Evolutionary conservation across 2,888 invertebrate species (phyloP), one percentile per base, ranked within the genome.

Genomic region (Diarsia rubi): DNA sequence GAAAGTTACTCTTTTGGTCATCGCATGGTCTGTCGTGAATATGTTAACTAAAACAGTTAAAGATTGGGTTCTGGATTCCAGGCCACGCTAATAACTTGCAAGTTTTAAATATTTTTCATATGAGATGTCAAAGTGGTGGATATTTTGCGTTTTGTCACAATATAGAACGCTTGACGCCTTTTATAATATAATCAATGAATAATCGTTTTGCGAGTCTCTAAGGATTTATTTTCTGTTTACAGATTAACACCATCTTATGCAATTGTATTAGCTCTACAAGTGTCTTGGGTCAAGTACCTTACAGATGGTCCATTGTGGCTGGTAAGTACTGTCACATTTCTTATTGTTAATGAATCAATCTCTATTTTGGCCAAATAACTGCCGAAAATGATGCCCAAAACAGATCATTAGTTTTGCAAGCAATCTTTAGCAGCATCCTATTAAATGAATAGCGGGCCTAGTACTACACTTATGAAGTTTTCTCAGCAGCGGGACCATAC

Each of bases 221-320:
- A 3, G 12, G 19, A 24, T n/a, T 12, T 47, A 14, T 75, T 75
- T 24, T 47, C 6, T 74, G 5, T 49, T 9, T 42, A n/a, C 86
- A 92, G 92, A 67, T 73, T 92, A 16, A 89, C 89, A 2, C 91
- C 91, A 24, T 27, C 86, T 0, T 91, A 90, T 54, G 88, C 88
- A 0, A 14, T 91, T 0, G 69, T 89, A 1, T 70, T 92, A 5
- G 89, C 85, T 14, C 44, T 90, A 45, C 85, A 81, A 3, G 82
- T 88, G 0, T 93, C 95, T 0, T 88, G 93, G 77, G 79, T 94
- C 8, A 88, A 90, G 8, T 90, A 90, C 6, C 44, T 92, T 8
- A 90, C 91, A 5, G 74, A 86, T 62, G 96, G 97, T 2, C 95
- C 96, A 0, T 82, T 94, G 24, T 96, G 96, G 96, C 71, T 85